Base-by-base conservation (phyloP, 1,140 invertebrate genomes). In the Drosophila takahashii region DNA sequence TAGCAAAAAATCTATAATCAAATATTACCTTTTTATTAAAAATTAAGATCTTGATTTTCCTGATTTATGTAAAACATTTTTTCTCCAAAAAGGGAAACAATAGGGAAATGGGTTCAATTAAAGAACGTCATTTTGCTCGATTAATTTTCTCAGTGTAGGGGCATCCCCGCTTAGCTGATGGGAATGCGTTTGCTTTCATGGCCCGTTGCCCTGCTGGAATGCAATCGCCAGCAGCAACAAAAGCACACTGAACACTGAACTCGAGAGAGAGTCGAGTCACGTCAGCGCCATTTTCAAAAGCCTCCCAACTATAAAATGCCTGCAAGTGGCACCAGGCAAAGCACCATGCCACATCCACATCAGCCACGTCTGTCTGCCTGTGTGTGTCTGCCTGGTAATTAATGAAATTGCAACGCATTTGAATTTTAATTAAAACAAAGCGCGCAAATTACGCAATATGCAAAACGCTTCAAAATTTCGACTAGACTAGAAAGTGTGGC, bases 361-460 rank as follows among this genome's bases (percentile, higher is more conserved):
- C 39, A 47, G 52, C 45, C 54, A 66, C 64, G 47, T 53, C 37
- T 70, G 47, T 53, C 37, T 58, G 58, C 60, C 41, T 52, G 45
- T 45, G 48, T 29, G 41, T 44, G 36, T 61, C 8, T 44, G 15
- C 65, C 74, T 90, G 85, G 81, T 90, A 90, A 90, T 90, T 90
- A 90, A 90, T 90, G 86, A 90, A 90, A 90, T 83, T 90, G 81
- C 79, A 80, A 74, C 86, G 81, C 72, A 90, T 90, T 90, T 90
- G 86, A 90, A 90, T 90, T 90, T 90, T 90, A 90, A 90, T 90
- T 90, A 90, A 90, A 86, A 86, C 81, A 77, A 83, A 86, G 86
- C 86, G 79, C 76, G 58, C 86, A 90, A 86, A 86, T 77, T 86
- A 86, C 86, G 48, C 48, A 48, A 48, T 29, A 32, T 53, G 37